Base-by-base conservation (phyloP, 2,797 vertebrate species). In the Premnoplex brunnescens region DNA sequence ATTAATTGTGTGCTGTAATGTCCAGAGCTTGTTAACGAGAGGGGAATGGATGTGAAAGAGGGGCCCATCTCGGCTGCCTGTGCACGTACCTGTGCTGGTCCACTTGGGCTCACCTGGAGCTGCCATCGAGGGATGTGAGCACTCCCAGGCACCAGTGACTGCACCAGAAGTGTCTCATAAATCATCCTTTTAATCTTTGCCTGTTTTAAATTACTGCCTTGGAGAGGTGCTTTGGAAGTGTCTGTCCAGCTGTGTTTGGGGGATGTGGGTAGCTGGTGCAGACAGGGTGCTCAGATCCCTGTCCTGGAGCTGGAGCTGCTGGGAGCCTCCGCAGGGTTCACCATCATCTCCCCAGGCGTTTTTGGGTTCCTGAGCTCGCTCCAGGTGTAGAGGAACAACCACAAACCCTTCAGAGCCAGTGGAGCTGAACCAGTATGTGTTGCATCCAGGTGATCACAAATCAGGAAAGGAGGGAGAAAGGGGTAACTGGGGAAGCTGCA, bases 241-340 rank as follows among this genome's bases (percentile, higher is more conserved):
- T 28, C 68, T 55, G 44, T 36, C 44, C 16, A 4, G 5, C 41
- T 28, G 13, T 39, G 3, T 36, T 2, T 24, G 55, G 2, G 5
- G 36, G 10, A 2, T 24, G 43, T 12, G 4, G 66, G 2, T 18
- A 4, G 8, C 41, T 7, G 27, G 23, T 51, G 41, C 43, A 48
- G 60, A 7, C 3, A 4, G 49, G 2, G 9, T 6, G 5, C 51
- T 34, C 0, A 0, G 10, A 16, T 15, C 44, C 59, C 64, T 58
- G 62, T 18, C 34, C 49, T 21, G 9, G 14, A 36, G 23, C 72
- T 72, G 36, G 17, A 36, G 21, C 72, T 73, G n/a, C 55, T n/a
- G 28, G 18, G 39, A 59, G 46, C 44, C 36, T 54, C 52, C n/a
- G 27, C 24, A 4, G 20, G 1, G 9, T 15, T 60, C 37, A 5